A percentile compares a stretch with the other conserved stretches of the same genome.
These are phyloP conservation scores for Orchesellides sinensis DNA, from an alignment of 2,888 invertebrate genomes.

Conservation along the genomic window DNA sequence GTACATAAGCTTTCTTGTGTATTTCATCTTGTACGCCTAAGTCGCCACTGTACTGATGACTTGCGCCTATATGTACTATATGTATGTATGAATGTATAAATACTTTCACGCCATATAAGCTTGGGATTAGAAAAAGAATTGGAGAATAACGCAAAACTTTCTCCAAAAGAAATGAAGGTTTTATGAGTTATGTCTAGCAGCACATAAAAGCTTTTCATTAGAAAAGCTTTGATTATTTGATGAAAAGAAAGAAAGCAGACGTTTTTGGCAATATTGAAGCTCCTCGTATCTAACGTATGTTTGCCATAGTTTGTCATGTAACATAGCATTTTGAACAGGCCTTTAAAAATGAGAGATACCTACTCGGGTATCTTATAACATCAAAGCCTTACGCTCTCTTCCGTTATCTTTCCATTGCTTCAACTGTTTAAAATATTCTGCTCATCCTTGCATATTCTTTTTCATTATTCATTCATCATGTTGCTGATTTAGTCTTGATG, in stretches of 20 bases:
- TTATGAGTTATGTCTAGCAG: conserved; percentile 35
- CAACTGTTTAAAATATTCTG: too few species aligned
- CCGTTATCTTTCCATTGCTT: too few species aligned
- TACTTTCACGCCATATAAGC: conserved; percentile 19
- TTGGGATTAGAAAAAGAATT: conserved; percentile 22
- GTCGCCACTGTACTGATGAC: background rate
- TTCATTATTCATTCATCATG: too few species aligned
- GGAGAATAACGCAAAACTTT: conserved; percentile 23
- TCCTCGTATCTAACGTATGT: too few species aligned
- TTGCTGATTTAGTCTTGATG: conserved; percentile 1
- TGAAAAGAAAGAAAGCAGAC: conserved; percentile 15
- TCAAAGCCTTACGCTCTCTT: too few species aligned
- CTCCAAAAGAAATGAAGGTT: conserved; percentile 26
- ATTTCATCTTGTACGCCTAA: background rate
- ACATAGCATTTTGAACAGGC: too few species aligned
- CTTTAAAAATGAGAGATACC: too few species aligned
- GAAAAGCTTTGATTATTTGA: conserved; percentile 42
- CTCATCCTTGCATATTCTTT: too few species aligned
- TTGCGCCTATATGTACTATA: background rate
- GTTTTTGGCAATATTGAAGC: background rate
- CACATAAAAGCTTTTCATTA: conserved; percentile 51
- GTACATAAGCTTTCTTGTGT: background rate
- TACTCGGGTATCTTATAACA: too few species aligned
- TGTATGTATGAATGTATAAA: conserved; percentile 19
- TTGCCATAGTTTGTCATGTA: too few species aligned